A percentile compares a stretch with the other conserved stretches of the same genome.
Evolutionary conservation across 1,140 invertebrate species (phyloP).

Genomic region (Oryzaephilus surinamensis): DNA sequence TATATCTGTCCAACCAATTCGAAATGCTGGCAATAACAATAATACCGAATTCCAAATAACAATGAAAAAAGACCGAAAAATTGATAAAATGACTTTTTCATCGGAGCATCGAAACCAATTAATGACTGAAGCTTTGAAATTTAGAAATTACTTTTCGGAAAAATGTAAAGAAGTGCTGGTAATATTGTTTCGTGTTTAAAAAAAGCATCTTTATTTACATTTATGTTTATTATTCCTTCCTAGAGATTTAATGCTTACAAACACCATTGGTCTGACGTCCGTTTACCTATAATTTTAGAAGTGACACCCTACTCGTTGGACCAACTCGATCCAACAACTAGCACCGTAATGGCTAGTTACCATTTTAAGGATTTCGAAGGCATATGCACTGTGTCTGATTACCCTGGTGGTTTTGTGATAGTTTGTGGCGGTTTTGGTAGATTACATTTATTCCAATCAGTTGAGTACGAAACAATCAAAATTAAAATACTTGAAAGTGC

Average conservation of each 20-base stretch:
- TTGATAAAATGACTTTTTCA: slow-evolving; percentile 94
- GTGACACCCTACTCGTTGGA: slow-evolving; percentile 81
- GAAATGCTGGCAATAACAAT: slow-evolving; percentile 41
- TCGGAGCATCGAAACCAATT: slow-evolving; percentile 89
- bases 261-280: slow-evolving; percentile 89
- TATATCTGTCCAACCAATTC: slow-evolving; percentile 58
- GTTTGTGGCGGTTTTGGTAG: slow-evolving; percentile 78
- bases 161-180: slow-evolving; percentile 66
- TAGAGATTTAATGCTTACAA: slow-evolving; percentile 88
- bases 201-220: background rate
- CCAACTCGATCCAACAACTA: slow-evolving; percentile 79
- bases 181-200: slow-evolving; percentile 9
- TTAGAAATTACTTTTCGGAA: slow-evolving; percentile 66
- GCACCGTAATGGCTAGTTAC: slow-evolving; percentile 73
- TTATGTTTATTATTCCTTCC: slow-evolving; percentile 23
- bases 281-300: slow-evolving; percentile 78
- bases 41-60: slow-evolving; percentile 69
- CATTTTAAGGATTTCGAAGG: slow-evolving; percentile 88
- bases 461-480: slow-evolving; percentile 75
- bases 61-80: slow-evolving; percentile 82
- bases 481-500: slow-evolving; percentile 76
- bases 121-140: slow-evolving; percentile 81
- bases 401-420: slow-evolving; percentile 69
- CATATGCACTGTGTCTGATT: slow-evolving; percentile 50
- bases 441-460: slow-evolving; percentile 78